Conservation (phyloP, 2,113 vertebrate species). For the Trinectes maculatus region DNA sequence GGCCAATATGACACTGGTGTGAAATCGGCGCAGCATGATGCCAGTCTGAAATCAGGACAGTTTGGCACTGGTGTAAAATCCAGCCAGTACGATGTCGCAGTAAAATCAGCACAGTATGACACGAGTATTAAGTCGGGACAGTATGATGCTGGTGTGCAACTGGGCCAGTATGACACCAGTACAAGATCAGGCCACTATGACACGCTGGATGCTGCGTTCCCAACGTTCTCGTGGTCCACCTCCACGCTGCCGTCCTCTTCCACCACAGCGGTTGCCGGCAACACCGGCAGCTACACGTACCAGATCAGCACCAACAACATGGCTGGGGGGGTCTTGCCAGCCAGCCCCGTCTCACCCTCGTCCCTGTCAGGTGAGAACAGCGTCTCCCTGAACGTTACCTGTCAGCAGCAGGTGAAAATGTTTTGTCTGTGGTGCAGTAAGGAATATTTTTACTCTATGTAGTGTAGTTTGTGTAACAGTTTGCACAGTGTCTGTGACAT, state of each 20-base stretch:
- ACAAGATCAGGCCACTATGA: slow-evolving; percentile 42
- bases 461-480: no score
- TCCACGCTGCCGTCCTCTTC: slow-evolving; percentile 66
- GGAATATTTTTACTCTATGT: no score
- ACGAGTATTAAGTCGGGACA: slow-evolving; percentile 21
- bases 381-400: not conserved
- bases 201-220: slow-evolving; percentile 64
- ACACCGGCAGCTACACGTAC: slow-evolving; percentile 60
- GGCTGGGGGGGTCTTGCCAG: slow-evolving; percentile 23
- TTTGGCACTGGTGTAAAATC: slow-evolving; percentile 35
- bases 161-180: slow-evolving; percentile 37
- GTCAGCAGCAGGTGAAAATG: not conserved
- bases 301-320: slow-evolving; percentile 74
- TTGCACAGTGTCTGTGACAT: no score
- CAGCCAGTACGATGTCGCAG: slow-evolving; percentile 32
- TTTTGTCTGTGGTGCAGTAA: not conserved
- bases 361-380: slow-evolving; percentile 72
- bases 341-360: slow-evolving; percentile 45
- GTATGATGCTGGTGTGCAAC: slow-evolving; percentile 4
- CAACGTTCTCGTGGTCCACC: slow-evolving; percentile 71
- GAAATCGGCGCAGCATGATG: slow-evolving; percentile 24
- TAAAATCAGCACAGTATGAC: slow-evolving; percentile 31
- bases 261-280: slow-evolving; percentile 24
- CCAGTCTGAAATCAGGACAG: slow-evolving; percentile 21
- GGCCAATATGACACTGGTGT: slow-evolving; percentile 35